Evolutionary conservation across 2,113 vertebrate species (phyloP), one percentile per base, ranked within the genome.

Genomic region (Neogale vison): DNA sequence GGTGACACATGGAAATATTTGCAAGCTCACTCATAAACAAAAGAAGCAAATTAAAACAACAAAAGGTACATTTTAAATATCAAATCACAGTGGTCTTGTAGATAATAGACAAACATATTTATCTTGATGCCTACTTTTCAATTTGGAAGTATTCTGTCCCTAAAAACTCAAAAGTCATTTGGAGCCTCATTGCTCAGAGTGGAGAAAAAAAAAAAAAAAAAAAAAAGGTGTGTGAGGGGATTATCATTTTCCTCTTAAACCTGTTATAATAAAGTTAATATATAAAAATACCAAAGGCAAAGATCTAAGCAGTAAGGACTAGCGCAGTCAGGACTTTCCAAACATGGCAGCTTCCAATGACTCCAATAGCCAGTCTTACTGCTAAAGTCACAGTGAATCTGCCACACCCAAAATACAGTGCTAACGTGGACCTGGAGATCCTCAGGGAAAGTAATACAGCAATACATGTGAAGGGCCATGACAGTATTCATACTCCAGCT

Each of bases 321-420:
- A 39, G 20, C 39, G 14, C 45, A 9, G 39, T 31, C 18, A 86
- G 4, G 24, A 50, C 34, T 11, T 52, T 61, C 20, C 26, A 12
- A 65, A 39, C n/a, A n/a, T 12, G 57, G 29, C 79, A 61, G n/a
- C 12, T 59, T 55, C n/a, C 57, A 36, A 14, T 23, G 20, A 29
- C 23, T 55, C 0, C 20, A 55, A 42, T 1, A 55, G 79, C 31
- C 11, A 1, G 3, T 29, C 21, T 0, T 12, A 42, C n/a, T n/a
- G 34, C 39, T 61, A 63, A 39, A 10, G 24, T 61, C 24, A 14
- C 39, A 36, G 42, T 34, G 24, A 87, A 26, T 8, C 50, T 39
- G 14, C 10, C 6, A 1, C 81, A 17, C 13, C 8, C 26, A 13
- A 14, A 52, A 52, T 20, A 8, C 3, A 17, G 74, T 3, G 1